phyloP scores from a whole-genome alignment of 2,888 invertebrate genomes.

The Synergus japonicus region DNA sequence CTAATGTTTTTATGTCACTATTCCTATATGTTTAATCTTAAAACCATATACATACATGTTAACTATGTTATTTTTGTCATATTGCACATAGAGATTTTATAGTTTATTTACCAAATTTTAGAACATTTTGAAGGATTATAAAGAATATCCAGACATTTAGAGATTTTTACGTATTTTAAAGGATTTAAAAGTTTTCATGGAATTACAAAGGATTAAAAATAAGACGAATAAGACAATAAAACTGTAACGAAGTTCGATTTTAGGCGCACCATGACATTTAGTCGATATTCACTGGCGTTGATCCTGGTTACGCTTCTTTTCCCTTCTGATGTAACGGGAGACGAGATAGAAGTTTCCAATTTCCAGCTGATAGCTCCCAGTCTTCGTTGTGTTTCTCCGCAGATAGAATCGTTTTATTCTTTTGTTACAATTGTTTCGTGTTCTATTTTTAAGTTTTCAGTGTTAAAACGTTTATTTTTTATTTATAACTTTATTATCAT shows the following conservation, averaged over 20 bases:
- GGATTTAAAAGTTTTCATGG: no score
- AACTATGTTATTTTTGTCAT: no score
- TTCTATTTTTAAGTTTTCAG: not conserved
- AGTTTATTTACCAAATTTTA: no score
- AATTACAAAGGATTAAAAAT: not conserved
- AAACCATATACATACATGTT: no score
- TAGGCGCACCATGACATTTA: slow-evolving; percentile 27
- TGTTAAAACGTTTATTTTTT: not conserved
- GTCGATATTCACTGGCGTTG: slow-evolving; percentile 36
- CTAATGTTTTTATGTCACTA: not conserved
- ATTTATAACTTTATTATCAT: no score
- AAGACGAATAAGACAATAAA: not conserved
- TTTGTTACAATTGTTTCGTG: not conserved
- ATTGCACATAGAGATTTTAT: no score
- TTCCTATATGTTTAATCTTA: not conserved
- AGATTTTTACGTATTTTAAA: no score
- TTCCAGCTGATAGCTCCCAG: slow-evolving; percentile 24
- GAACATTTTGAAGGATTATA: no score
- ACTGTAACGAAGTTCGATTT: not conserved
- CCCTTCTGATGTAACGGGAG: slow-evolving; percentile 39
- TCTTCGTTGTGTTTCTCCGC: not conserved
- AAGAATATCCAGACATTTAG: no score
- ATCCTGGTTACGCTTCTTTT: slow-evolving; percentile 14
- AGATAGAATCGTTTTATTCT: not conserved
- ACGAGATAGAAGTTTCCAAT: slow-evolving; percentile 36